Percentiles rank a stretch among this genome's conserved stretches.
Evolutionary conservation across 1,140 invertebrate genomes (phyloP).

Genomic region (Protaetia brevitarsis): DNA sequence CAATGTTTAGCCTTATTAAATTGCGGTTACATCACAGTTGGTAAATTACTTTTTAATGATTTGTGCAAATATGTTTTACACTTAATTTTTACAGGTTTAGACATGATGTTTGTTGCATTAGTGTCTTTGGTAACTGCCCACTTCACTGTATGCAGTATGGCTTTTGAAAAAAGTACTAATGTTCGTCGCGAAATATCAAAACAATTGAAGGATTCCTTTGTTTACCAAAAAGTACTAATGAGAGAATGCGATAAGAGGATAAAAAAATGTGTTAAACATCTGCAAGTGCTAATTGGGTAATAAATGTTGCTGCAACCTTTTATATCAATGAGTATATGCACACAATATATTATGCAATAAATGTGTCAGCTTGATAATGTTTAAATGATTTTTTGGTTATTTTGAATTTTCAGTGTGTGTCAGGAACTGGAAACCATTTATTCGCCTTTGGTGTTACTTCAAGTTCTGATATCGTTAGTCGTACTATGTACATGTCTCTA

Average conservation of each 20-base stretch:
- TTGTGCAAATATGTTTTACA: neutral
- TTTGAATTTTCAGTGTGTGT: slow-evolving; percentile 24
- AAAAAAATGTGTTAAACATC: slow-evolving; percentile 20
- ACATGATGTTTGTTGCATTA: slow-evolving; percentile 26
- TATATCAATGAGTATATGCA: neutral
- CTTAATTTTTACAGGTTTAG: slow-evolving; percentile 25
- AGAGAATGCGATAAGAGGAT: neutral
- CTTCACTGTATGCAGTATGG: slow-evolving; percentile 17
- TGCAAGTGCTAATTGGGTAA: slow-evolving; percentile 25
- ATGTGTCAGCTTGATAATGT: too few species aligned
- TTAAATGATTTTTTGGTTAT: too few species aligned
- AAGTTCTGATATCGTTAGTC: slow-evolving; percentile 23
- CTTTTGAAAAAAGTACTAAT: slow-evolving; percentile 18
- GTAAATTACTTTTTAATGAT: neutral
- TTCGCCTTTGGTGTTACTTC: slow-evolving; percentile 19
- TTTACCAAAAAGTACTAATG: neutral
- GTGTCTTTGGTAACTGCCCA: slow-evolving; percentile 23
- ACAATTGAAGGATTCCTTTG: neutral
- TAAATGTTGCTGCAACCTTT: neutral
- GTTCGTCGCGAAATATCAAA: neutral
- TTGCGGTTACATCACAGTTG: slow-evolving; percentile 28
- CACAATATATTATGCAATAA: too few species aligned
- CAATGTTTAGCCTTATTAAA: slow-evolving; percentile 28
- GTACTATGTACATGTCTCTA: slow-evolving; percentile 28
- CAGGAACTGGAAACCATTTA: slow-evolving; percentile 25